Evolutionary conservation across 1,140 invertebrate species (phyloP).

Genomic region (Sarcophaga bullata): DNA sequence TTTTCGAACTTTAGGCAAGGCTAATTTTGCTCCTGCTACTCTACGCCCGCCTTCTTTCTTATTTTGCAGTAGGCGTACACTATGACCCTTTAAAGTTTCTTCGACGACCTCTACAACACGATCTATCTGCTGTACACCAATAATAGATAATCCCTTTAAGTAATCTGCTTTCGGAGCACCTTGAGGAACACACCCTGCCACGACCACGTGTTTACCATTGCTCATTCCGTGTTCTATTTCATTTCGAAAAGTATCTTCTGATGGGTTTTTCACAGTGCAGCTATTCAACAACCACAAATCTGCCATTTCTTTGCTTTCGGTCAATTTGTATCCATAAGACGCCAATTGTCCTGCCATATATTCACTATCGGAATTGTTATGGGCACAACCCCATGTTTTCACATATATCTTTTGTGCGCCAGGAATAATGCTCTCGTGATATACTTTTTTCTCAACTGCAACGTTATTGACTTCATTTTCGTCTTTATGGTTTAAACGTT

Average conservation of each 20-base stretch:
- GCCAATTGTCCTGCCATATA: slow-evolving; percentile 97
- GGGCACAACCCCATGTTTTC: slow-evolving; percentile 98
- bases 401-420: slow-evolving; percentile 93
- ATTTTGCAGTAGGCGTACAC: slow-evolving; percentile 78
- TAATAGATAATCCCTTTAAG: slow-evolving; percentile 83
- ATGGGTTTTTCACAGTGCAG: slow-evolving; percentile 97
- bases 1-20: slow-evolving; percentile 92
- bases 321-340: slow-evolving; percentile 87
- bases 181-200: slow-evolving; percentile 97
- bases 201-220: slow-evolving; percentile 85
- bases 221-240: slow-evolving; percentile 84
- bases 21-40: slow-evolving; percentile 84
- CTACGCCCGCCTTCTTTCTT: slow-evolving; percentile 84
- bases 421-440: slow-evolving; percentile 75
- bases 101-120: slow-evolving; percentile 98
- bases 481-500: slow-evolving; percentile 58
- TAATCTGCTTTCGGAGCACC: slow-evolving; percentile 80
- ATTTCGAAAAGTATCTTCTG: slow-evolving; percentile 96
- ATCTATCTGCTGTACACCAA: slow-evolving; percentile 98
- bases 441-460: slow-evolving; percentile 50
- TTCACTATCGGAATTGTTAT: slow-evolving; percentile 95
- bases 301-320: slow-evolving; percentile 82
- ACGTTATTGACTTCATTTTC: slow-evolving; percentile 43
- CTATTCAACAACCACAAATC: slow-evolving; percentile 97
- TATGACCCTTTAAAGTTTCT: slow-evolving; percentile 91